phyloP scores from a whole-genome alignment of 2,797 vertebrate species.

The Megalops cyprinoides region DNA sequence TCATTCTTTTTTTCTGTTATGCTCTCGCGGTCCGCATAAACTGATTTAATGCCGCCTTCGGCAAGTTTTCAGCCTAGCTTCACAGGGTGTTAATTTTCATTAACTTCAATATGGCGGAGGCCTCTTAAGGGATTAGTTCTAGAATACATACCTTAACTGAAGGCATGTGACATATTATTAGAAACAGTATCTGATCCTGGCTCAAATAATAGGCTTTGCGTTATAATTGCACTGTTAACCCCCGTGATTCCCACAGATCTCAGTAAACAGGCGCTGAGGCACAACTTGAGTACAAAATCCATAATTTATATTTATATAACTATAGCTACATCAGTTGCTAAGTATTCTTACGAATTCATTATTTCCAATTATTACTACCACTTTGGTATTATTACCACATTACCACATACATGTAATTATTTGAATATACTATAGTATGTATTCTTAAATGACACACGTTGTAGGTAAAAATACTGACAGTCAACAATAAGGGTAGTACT shows the following conservation, averaged over 20 bases:
- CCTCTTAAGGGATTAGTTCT: constrained; percentile 78
- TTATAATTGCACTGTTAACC: constrained; percentile 64
- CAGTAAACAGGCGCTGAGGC: not conserved
- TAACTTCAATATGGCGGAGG: constrained; percentile 77
- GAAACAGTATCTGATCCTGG: constrained; percentile 78
- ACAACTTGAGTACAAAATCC: too few relatives aligned
- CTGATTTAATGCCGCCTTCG: constrained; percentile 65
- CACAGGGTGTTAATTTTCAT: constrained; percentile 80
- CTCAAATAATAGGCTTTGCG: constrained; percentile 77
- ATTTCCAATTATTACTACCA: too few relatives aligned
- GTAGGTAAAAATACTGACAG: too few relatives aligned
- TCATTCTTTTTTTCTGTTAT: constrained; percentile 20
- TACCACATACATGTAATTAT: too few relatives aligned
- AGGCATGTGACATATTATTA: constrained; percentile 73
- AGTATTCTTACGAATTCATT: too few relatives aligned
- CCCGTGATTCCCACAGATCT: constrained; percentile 38
- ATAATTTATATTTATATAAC: too few relatives aligned
- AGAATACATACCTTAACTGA: constrained; percentile 76
- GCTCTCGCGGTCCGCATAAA: constrained; percentile 48
- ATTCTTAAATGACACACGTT: too few relatives aligned
- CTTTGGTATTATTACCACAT: too few relatives aligned
- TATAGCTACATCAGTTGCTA: too few relatives aligned
- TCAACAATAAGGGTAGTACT: too few relatives aligned
- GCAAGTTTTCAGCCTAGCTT: constrained; percentile 67
- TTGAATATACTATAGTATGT: too few relatives aligned